These are phyloP conservation scores for Oophaga sylvatica DNA, from an alignment of 2,797 vertebrate genomes.

Conservation along the genomic window DNA sequence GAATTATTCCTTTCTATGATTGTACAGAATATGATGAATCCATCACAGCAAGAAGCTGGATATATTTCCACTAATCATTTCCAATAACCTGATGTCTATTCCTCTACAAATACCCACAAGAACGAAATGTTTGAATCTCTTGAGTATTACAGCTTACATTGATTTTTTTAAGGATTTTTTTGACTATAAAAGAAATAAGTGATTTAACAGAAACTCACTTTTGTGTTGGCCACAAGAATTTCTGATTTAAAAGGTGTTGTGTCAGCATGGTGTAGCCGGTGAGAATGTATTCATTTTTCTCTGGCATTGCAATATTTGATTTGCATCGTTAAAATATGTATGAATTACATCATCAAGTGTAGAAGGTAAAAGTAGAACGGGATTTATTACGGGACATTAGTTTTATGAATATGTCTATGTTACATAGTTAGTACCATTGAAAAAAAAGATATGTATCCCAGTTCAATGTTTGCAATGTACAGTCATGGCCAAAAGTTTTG, in stretches of 20 bases:
- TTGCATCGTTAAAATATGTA: constrained; percentile 7
- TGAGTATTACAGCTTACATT: constrained; percentile 12
- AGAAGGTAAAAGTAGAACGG: neutral
- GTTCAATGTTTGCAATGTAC: no score
- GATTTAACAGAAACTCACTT: constrained; percentile 4
- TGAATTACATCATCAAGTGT: neutral
- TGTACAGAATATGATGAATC: neutral
- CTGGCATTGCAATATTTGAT: constrained; percentile 3
- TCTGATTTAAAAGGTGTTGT: constrained; percentile 8
- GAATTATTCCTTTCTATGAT: neutral
- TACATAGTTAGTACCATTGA: no score
- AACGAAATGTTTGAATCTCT: constrained; percentile 13
- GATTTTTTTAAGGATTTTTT: neutral
- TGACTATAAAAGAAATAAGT: constrained; percentile 23
- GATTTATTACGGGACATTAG: neutral
- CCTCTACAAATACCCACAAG: neutral
- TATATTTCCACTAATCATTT: neutral
- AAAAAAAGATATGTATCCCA: no score
- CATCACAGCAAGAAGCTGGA: constrained; percentile 24
- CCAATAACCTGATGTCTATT: constrained; percentile 1
- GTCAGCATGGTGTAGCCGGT: neutral
- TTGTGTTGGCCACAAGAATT: neutral
- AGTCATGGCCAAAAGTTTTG: no score
- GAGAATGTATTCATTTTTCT: constrained; percentile 2
- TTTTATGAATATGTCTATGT: neutral